Percentiles rank a stretch among this genome's conserved stretches.
Conservation (phyloP, 2,113 vertebrate species). For the Craseonycteris thonglongyai region DNA sequence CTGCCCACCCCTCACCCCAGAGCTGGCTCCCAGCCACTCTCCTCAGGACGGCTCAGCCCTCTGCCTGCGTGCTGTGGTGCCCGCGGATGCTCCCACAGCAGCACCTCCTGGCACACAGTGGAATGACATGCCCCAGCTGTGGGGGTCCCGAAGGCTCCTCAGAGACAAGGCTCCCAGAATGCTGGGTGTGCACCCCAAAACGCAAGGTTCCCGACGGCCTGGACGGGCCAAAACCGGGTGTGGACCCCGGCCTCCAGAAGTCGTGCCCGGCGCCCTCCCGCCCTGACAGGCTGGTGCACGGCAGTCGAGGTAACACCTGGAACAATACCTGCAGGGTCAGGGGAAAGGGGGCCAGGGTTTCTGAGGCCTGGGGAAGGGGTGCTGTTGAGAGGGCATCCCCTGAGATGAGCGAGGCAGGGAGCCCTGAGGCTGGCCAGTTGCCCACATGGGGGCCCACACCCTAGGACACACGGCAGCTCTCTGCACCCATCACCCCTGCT, state of each 20-base stretch:
- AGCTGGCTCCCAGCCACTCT: too few relatives aligned
- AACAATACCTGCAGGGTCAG: fast-evolving
- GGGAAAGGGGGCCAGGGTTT: background rate
- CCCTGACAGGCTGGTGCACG: background rate
- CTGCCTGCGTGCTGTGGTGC: too few relatives aligned
- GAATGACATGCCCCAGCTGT: fast-evolving
- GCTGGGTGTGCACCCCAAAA: fast-evolving
- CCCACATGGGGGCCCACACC: fast-evolving
- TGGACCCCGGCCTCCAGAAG: background rate
- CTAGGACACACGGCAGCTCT: background rate
- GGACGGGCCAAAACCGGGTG: background rate
- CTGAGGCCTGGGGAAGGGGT: background rate
- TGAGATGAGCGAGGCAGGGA: fast-evolving
- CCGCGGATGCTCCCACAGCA: fast-evolving
- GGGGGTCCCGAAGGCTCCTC: fast-evolving
- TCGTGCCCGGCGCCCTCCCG: fast-evolving
- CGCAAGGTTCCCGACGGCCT: background rate
- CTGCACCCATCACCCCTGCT: background rate
- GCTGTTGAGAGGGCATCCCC: background rate
- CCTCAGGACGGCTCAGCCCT: too few relatives aligned
- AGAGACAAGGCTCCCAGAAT: fast-evolving
- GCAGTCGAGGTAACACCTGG: too few relatives aligned
- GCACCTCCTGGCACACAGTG: fast-evolving
- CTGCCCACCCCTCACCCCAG: too few relatives aligned
- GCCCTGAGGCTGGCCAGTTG: background rate